Evolutionary conservation across 2,888 invertebrate genomes (phyloP).

Genomic region (Mantis religiosa): DNA sequence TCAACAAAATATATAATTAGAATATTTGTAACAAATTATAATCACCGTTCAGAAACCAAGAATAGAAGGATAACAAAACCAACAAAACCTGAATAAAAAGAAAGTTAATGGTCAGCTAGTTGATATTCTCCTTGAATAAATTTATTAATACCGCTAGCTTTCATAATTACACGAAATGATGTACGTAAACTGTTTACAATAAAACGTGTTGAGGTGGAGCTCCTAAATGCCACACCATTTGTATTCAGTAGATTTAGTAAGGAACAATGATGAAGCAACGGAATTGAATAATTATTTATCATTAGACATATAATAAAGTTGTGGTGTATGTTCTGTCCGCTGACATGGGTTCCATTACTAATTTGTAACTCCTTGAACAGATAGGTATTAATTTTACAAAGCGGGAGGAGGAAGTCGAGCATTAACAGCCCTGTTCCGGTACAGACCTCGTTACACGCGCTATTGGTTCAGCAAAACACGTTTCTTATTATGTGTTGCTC

Average conservation of each 20-base stretch:
- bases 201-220: too few species aligned
- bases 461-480: neutral
- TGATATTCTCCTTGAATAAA: too few species aligned
- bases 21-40: too few species aligned
- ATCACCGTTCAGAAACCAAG: too few species aligned
- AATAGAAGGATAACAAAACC: too few species aligned
- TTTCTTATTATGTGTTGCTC: neutral
- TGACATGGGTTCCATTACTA: neutral
- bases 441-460: neutral
- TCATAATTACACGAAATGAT: too few species aligned
- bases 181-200: too few species aligned
- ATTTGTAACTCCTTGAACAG: neutral
- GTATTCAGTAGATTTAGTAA: neutral
- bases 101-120: too few species aligned
- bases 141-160: too few species aligned
- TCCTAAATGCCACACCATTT: too few species aligned
- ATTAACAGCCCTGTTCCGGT: neutral
- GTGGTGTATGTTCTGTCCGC: neutral
- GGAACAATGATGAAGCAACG: neutral
- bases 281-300: neutral
- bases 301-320: neutral
- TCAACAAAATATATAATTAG: too few species aligned
- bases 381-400: neutral
- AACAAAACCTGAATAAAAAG: too few species aligned
- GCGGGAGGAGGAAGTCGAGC: neutral